A percentile compares a stretch with the other conserved stretches of the same genome.
Evolutionary conservation across 2,888 invertebrate genomes (phyloP).

Genomic region (Monopis laevigella): DNA sequence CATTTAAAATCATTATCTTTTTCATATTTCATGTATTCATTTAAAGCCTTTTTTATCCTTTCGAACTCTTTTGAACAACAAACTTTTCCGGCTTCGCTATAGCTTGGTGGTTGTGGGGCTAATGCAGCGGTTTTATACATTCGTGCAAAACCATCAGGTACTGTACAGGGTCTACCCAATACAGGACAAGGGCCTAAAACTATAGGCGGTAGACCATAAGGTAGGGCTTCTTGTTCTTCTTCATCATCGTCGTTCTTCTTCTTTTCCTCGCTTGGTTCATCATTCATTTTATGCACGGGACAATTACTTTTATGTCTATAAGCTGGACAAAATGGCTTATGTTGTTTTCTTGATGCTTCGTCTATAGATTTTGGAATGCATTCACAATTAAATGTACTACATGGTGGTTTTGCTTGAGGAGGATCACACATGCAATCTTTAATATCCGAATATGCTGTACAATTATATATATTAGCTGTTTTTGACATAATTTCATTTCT

Average conservation of each 20-base stretch:
- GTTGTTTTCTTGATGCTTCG: slow-evolving; percentile 36
- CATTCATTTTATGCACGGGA: slow-evolving; percentile 36
- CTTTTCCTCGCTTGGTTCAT: slow-evolving; percentile 39
- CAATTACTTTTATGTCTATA: slow-evolving; percentile 47
- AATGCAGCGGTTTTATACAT: slow-evolving; percentile 49
- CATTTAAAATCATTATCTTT: slow-evolving; percentile 49
- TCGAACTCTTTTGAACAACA: slow-evolving; percentile 58
- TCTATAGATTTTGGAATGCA: slow-evolving; percentile 38
- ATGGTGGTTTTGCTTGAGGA: slow-evolving; percentile 42
- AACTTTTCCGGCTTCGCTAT: slow-evolving; percentile 50
- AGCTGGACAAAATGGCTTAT: slow-evolving; percentile 47
- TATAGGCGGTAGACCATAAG: slow-evolving; percentile 54
- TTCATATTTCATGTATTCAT: slow-evolving; percentile 45
- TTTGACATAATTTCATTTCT: no score
- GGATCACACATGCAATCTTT: slow-evolving; percentile 52
- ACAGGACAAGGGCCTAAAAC: slow-evolving; percentile 56
- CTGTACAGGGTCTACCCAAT: slow-evolving; percentile 48
- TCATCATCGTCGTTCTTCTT: slow-evolving; percentile 39
- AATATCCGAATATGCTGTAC: slow-evolving; percentile 18
- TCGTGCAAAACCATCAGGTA: slow-evolving; percentile 52
- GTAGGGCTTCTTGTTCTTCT: slow-evolving; percentile 43
- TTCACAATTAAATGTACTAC: slow-evolving; percentile 50
- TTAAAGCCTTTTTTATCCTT: slow-evolving; percentile 51
- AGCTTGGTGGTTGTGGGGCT: slow-evolving; percentile 41
- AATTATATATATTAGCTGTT: no score